Base-by-base conservation (phyloP, 2,888 invertebrate species). In the Nasonia oneida region DNA sequence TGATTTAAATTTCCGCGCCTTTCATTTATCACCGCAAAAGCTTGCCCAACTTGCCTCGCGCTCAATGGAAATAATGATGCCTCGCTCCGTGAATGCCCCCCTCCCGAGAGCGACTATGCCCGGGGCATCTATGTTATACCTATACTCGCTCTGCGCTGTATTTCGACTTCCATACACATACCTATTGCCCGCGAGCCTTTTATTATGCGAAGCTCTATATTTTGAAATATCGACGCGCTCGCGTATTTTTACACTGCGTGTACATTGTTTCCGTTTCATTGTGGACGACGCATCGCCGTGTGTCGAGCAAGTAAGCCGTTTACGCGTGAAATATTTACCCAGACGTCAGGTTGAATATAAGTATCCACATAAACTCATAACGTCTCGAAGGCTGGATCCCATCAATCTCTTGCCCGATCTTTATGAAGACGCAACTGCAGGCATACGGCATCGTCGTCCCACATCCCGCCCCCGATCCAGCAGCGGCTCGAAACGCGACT, bases 1-100 rank as follows among this genome's bases (percentile, higher is more conserved):
- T 90, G 90, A 92, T 92, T 92, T 90, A 92, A 92, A 92, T 92
- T 92, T 91, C 89, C 90, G 88, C 88, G 88, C 81, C 85, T 87
- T 84, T 83, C 87, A 87, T 87, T 87, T 86, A 84, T 86, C 85
- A 87, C 86, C 81, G 85, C 81, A 85, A 87, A 85, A 83, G 83
- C 85, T 85, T 85, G 83, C 77, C 83, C 67, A 87, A 87, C 87
- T 84, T 87, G 74, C 77, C 29, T 29, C 71, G 79, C 37, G 71
- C 29, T 86, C 86, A 86, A 84, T 86, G 84, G 79, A 84, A 86
- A 86, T 86, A 86, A 84, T 81, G 84, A 83, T 64, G 77, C 71
- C 15, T 74, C 50, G 15, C 29, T 61, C 67, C 29, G 67, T 67
- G 67, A 67, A 67, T 67, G 67, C 67, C 6, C 18, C 3, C 42